Evolutionary conservation across 2,888 invertebrate species (phyloP).

Genomic region (Clistopyga incitator): DNA sequence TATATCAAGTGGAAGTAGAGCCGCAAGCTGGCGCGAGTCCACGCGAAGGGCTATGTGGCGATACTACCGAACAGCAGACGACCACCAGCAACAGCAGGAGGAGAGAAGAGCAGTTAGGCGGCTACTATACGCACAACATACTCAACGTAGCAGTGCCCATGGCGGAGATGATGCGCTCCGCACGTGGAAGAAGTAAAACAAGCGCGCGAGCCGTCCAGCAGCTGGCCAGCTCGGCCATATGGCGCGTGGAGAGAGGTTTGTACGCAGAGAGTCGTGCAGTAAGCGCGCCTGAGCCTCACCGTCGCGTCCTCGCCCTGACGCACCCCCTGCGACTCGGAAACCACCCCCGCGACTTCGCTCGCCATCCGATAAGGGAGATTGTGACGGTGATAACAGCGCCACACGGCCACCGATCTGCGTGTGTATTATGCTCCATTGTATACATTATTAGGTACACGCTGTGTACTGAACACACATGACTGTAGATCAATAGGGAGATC

Average conservation of each 20-base stretch:
- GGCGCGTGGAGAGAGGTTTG: conserved; percentile 67
- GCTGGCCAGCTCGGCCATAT: conserved; percentile 79
- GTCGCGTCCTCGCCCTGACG: conserved; percentile 51
- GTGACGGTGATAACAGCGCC: conserved; percentile 66
- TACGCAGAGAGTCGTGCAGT: not conserved
- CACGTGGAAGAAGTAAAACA: conserved; percentile 71
- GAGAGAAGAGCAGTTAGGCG: not conserved
- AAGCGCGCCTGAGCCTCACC: conserved; percentile 27
- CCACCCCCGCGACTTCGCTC: conserved; percentile 72
- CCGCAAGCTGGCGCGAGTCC: conserved; percentile 52
- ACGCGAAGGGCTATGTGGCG: not conserved
- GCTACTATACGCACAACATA: conserved; percentile 20
- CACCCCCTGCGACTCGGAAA: conserved; percentile 57
- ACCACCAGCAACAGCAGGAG: conserved; percentile 47
- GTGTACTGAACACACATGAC: conserved; percentile 5
- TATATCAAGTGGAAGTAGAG: conserved; percentile 73
- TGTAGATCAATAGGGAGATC: conserved; percentile 23
- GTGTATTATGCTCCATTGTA: not conserved
- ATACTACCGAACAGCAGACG: conserved; percentile 44
- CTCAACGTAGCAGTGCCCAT: conserved; percentile 25
- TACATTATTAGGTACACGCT: conserved; percentile 24
- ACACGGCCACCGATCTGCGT: conserved; percentile 39
- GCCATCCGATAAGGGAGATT: conserved; percentile 68
- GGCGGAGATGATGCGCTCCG: conserved; percentile 46
- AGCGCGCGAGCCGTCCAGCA: conserved; percentile 70